A percentile compares a stretch with the other conserved stretches of the same genome.
Evolutionary conservation across 2,113 vertebrate genomes (phyloP).

Genomic region (Natator depressus): DNA sequence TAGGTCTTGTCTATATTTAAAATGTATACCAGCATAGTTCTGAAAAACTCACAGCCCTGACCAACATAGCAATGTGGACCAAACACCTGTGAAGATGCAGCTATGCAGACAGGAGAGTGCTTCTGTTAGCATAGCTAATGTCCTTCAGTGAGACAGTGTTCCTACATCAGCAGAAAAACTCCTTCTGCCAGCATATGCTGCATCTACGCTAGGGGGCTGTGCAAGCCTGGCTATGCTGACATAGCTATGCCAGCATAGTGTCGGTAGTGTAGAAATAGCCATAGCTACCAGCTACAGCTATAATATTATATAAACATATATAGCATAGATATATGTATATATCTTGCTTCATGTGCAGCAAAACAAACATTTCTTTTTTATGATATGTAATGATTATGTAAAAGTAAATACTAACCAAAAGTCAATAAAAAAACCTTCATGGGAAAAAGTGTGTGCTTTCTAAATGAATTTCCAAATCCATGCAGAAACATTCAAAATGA

Average conservation of each 20-base stretch:
- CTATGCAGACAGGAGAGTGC: not conserved
- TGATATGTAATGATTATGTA: not conserved
- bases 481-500: not conserved
- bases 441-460: not conserved
- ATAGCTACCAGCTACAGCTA: not conserved
- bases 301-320: not conserved
- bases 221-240: not conserved
- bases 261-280: not conserved
- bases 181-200: not conserved
- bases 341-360: not conserved
- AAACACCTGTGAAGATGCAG: not conserved
- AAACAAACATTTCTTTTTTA: accelerated
- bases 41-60: not conserved
- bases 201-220: no score
- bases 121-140: not conserved
- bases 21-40: not conserved
- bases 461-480: not conserved
- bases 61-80: not conserved
- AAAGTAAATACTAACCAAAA: not conserved
- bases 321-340: not conserved
- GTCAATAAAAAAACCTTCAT: not conserved
- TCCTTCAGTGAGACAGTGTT: not conserved
- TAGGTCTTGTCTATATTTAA: not conserved
- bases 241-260: no score
- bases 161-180: not conserved